Conservation (phyloP, 1,140 invertebrate species). For the Drosophila cardini region DNA sequence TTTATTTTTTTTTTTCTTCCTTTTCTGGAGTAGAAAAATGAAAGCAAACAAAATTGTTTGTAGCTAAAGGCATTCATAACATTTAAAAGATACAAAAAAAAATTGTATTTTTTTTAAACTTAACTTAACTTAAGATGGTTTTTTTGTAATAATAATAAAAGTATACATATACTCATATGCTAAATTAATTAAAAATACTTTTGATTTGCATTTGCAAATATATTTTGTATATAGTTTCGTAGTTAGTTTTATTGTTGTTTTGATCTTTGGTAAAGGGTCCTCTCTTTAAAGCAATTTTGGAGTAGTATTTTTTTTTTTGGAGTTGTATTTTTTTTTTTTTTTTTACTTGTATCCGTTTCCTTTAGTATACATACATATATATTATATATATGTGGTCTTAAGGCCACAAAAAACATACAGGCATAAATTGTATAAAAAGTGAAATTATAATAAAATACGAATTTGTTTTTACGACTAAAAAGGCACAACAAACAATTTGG, state of each 20-base stretch:
- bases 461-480: slow-evolving; percentile 63
- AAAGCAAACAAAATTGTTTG: slow-evolving; percentile 44
- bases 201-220: slow-evolving; percentile 57
- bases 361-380: slow-evolving; percentile 56
- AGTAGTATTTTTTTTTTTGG: slow-evolving; percentile 43
- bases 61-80: slow-evolving; percentile 73
- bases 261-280: slow-evolving; percentile 72
- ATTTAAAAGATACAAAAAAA: slow-evolving; percentile 34
- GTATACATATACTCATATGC: slow-evolving; percentile 36
- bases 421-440: slow-evolving; percentile 50
- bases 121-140: slow-evolving; percentile 33
- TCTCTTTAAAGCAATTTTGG: slow-evolving; percentile 65
- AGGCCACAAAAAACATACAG: slow-evolving; percentile 67
- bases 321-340: slow-evolving; percentile 43
- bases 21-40: slow-evolving; percentile 37
- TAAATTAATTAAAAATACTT: slow-evolving; percentile 60
- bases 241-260: slow-evolving; percentile 23
- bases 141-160: slow-evolving; percentile 55
- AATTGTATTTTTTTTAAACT: slow-evolving; percentile 5
- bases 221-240: slow-evolving; percentile 45
- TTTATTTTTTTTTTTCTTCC: slow-evolving; percentile 38
- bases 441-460: slow-evolving; percentile 58
- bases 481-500: slow-evolving; percentile 69
- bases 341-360: slow-evolving; percentile 67
- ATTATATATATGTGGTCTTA: slow-evolving; percentile 50